Evolutionary conservation across 2,888 invertebrate genomes (phyloP).

Genomic region (Eugnorisma glareosa): DNA sequence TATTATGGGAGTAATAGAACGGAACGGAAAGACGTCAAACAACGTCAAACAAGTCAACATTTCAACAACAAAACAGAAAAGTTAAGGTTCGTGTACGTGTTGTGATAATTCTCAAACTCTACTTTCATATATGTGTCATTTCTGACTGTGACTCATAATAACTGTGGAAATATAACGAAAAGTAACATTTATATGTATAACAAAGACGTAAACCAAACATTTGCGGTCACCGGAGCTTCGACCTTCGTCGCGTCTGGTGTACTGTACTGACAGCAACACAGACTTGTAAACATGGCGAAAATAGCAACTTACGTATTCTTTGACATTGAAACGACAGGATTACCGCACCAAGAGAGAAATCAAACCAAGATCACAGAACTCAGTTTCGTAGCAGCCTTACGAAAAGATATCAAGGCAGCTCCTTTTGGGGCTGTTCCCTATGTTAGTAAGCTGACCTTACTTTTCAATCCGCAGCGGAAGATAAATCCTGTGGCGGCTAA

Average conservation of each 20-base stretch:
- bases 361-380: constrained; percentile 93
- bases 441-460: constrained; percentile 92
- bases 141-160: background rate
- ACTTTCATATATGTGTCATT: background rate
- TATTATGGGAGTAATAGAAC: too few relatives aligned
- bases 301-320: constrained; percentile 92
- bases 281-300: constrained; percentile 58
- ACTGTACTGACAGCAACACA: constrained; percentile 12
- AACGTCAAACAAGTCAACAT: background rate
- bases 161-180: background rate
- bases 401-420: constrained; percentile 84
- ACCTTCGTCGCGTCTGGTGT: background rate
- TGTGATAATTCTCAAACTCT: background rate
- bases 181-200: background rate
- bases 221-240: background rate
- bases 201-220: background rate
- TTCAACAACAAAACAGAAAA: background rate
- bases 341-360: constrained; percentile 90
- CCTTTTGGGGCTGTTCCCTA: constrained; percentile 87
- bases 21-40: background rate
- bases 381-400: constrained; percentile 91
- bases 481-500: constrained; percentile 84
- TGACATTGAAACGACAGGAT: constrained; percentile 94
- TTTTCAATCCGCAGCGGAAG: constrained; percentile 92
- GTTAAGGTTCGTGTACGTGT: too few relatives aligned